These are phyloP conservation scores for Calephelis nemesis DNA, from an alignment of 1,140 invertebrate genomes.

Conservation along the genomic window DNA sequence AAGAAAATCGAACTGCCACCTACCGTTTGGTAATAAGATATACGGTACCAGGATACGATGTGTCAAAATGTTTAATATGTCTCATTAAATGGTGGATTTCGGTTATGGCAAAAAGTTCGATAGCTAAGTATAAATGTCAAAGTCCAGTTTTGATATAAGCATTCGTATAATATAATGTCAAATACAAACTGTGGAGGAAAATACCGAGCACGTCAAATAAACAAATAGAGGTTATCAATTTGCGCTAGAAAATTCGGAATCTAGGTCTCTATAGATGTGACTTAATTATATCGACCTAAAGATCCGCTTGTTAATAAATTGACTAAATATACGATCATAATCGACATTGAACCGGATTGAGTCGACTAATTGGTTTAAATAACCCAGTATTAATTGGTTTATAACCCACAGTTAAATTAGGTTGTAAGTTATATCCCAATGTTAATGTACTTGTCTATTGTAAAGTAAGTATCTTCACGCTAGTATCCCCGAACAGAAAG, in stretches of 20 bases:
- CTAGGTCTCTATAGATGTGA: not conserved
- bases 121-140: not conserved
- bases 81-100: too few species aligned
- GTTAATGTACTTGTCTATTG: too few species aligned
- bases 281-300: not conserved
- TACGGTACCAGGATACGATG: too few species aligned
- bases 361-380: too few species aligned
- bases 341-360: not conserved
- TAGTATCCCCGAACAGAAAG: too few species aligned
- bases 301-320: not conserved
- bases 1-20: too few species aligned
- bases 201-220: constrained; percentile 56
- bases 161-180: constrained; percentile 16
- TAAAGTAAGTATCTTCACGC: too few species aligned
- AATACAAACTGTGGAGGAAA: constrained; percentile 43
- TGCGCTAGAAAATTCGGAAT: constrained; percentile 43
- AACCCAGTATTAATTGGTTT: too few species aligned
- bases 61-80: too few species aligned
- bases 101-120: not conserved
- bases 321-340: not conserved
- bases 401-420: too few species aligned
- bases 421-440: too few species aligned
- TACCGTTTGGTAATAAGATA: too few species aligned
- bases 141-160: not conserved
- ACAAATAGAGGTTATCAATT: constrained; percentile 58